These are phyloP conservation scores for Drosophila novamexicana DNA, from an alignment of 1,140 invertebrate species.

Conservation along the genomic window DNA sequence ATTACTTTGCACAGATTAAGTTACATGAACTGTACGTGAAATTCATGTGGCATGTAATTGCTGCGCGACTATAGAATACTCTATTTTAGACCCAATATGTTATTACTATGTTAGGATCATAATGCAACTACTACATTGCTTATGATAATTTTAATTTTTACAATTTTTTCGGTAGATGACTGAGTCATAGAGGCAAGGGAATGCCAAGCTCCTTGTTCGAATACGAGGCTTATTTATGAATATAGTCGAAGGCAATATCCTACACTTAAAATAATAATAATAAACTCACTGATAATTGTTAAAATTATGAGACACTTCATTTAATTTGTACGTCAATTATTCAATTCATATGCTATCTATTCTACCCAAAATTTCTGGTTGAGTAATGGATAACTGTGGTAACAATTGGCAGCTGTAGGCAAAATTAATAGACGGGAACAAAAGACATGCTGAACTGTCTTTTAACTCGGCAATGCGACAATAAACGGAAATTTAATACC, in stretches of 20 bases:
- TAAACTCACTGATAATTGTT: background rate
- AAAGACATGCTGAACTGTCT: constrained; percentile 10
- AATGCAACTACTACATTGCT: too few species aligned
- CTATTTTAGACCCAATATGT: background rate
- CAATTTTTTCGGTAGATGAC: too few species aligned
- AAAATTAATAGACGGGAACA: constrained; percentile 12
- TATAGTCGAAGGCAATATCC: too few species aligned
- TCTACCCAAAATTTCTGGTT: background rate
- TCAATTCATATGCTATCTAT: background rate
- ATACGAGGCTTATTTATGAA: too few species aligned
- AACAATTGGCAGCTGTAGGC: constrained; percentile 17
- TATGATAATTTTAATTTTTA: too few species aligned
- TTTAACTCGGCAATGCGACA: constrained; percentile 8
- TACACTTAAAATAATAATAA: too few species aligned
- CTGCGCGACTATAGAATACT: background rate
- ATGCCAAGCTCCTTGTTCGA: too few species aligned
- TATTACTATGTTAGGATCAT: too few species aligned
- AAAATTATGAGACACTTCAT: background rate
- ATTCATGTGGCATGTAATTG: background rate
- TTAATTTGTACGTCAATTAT: background rate
- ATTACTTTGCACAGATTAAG: background rate
- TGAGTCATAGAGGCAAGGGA: too few species aligned
- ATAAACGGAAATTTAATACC: constrained; percentile 47
- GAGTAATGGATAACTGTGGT: constrained; percentile 10
- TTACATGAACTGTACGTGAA: background rate